Percentiles rank a stretch among this genome's conserved stretches.
These are phyloP conservation scores for Yponomeuta cagnagella DNA, from an alignment of 2,888 invertebrate genomes.

Conservation along the genomic window DNA sequence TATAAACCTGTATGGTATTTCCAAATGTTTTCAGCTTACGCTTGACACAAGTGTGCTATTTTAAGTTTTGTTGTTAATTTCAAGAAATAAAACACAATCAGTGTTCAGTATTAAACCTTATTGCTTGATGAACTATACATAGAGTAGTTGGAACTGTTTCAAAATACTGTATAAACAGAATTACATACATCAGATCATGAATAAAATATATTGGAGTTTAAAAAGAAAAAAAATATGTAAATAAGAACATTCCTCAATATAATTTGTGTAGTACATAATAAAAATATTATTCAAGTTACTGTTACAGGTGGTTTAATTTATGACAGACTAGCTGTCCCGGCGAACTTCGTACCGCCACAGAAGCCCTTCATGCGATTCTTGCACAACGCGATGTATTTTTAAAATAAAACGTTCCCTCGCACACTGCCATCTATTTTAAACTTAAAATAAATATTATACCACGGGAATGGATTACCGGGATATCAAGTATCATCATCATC, in stretches of 20 bases:
- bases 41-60: constrained; percentile 8
- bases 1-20: background rate
- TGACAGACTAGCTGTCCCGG: background rate
- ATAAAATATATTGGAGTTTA: constrained; percentile 42
- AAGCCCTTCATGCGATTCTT: too few relatives aligned
- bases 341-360: too few relatives aligned
- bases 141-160: constrained; percentile 18
- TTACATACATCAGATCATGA: constrained; percentile 34
- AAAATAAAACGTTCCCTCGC: too few relatives aligned
- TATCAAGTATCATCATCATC: too few relatives aligned
- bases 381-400: too few relatives aligned
- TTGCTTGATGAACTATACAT: constrained; percentile 13
- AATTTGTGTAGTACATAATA: constrained; percentile 76
- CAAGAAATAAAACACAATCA: constrained; percentile 18
- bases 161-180: constrained; percentile 29
- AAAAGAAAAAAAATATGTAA: constrained; percentile 63
- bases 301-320: constrained; percentile 54
- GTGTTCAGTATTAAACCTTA: constrained; percentile 21
- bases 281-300: constrained; percentile 75
- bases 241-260: constrained; percentile 76
- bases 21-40: constrained; percentile 12
- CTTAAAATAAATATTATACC: too few relatives aligned
- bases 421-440: too few relatives aligned
- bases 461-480: too few relatives aligned
- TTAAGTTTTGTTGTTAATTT: constrained; percentile 12